Conservation (phyloP, 2,888 invertebrate species). For the Lochmaea capreae region DNA sequence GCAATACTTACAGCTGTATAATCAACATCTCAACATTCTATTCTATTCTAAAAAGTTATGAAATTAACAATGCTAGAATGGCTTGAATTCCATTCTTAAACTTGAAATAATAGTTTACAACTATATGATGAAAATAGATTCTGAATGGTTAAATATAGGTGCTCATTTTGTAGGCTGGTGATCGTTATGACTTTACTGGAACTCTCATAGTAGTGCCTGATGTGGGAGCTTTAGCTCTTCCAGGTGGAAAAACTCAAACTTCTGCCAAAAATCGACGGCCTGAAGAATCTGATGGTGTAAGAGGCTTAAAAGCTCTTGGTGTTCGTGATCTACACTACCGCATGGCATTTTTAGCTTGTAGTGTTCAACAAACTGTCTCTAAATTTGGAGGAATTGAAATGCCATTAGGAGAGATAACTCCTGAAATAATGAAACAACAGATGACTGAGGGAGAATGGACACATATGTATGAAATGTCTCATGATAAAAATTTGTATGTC, state of each 20-base stretch:
- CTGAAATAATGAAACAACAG: slow-evolving; percentile 91
- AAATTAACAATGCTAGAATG: too few relatives aligned
- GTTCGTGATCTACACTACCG: slow-evolving; percentile 88
- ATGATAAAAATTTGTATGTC: slow-evolving; percentile 88
- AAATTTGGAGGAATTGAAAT: slow-evolving; percentile 89
- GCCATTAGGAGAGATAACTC: slow-evolving; percentile 88
- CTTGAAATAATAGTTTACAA: background rate
- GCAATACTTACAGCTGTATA: too few relatives aligned
- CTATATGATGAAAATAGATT: background rate
- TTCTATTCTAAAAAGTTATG: too few relatives aligned
- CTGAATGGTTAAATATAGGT: background rate
- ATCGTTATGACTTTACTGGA: slow-evolving; percentile 92
- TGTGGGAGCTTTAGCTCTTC: slow-evolving; percentile 85
- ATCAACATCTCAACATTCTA: too few relatives aligned
- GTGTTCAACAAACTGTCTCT: slow-evolving; percentile 87
- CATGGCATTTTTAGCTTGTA: slow-evolving; percentile 94
- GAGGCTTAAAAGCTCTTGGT: slow-evolving; percentile 77
- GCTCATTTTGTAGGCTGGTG: slow-evolving; percentile 70
- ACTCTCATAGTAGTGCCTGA: slow-evolving; percentile 98
- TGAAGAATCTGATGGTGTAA: slow-evolving; percentile 73
- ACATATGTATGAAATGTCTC: slow-evolving; percentile 96
- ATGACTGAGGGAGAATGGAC: slow-evolving; percentile 96
- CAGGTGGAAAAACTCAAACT: slow-evolving; percentile 88
- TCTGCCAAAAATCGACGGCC: slow-evolving; percentile 79
- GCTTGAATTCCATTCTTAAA: background rate